phyloP scores from a whole-genome alignment of 2,797 vertebrate genomes.

The Moxostoma hubbsi region DNA sequence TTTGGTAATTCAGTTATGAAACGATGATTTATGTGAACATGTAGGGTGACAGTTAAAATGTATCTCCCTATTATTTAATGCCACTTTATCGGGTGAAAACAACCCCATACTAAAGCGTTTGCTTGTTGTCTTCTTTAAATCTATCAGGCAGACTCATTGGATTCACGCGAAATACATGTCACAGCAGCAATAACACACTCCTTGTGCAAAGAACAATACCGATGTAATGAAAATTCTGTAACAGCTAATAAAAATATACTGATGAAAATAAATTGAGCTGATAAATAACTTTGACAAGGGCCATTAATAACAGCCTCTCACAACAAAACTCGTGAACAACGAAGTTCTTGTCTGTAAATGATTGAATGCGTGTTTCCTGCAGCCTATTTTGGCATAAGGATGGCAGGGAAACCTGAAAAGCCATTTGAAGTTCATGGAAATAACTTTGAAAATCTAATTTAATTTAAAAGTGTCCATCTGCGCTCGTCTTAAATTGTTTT shows the following conservation, averaged over 20 bases:
- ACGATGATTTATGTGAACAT: conserved; percentile 68
- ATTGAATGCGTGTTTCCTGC: conserved; percentile 4
- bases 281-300: conserved; percentile 63
- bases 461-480: conserved; percentile 23
- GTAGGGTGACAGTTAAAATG: conserved; percentile 53
- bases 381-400: neutral
- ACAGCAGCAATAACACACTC: conserved; percentile 48
- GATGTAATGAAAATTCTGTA: conserved; percentile 59
- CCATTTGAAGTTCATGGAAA: neutral
- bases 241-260: conserved; percentile 65
- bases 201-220: conserved; percentile 49
- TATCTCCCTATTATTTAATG: conserved; percentile 55
- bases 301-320: conserved; percentile 56
- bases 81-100: conserved; percentile 66
- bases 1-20: conserved; percentile 67
- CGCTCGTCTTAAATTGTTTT: conserved; percentile 24
- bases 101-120: conserved; percentile 51
- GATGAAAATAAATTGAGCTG: conserved; percentile 66
- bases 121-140: conserved; percentile 54
- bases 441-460: conserved; percentile 25
- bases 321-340: neutral
- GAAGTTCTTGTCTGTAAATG: neutral
- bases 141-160: conserved; percentile 57
- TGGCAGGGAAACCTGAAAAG: conserved; percentile 15
- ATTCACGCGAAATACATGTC: conserved; percentile 56